A percentile compares a stretch with the other conserved stretches of the same genome.
These are phyloP conservation scores for Clarias pachynema DNA, from an alignment of 2,797 vertebrate genomes.

Conservation along the genomic window DNA sequence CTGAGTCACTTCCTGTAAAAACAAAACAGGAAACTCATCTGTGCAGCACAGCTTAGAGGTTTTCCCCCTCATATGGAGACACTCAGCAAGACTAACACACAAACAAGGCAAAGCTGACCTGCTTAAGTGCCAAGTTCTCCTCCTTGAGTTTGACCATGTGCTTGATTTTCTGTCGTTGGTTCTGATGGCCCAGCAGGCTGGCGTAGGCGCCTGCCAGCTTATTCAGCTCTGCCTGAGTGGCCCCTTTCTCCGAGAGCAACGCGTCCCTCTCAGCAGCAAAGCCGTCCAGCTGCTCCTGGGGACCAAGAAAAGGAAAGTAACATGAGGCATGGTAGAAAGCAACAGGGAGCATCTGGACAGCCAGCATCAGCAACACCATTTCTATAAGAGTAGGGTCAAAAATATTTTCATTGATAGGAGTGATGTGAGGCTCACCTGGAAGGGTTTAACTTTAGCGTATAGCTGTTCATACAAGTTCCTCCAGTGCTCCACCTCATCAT, in stretches of 20 bases:
- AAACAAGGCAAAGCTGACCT: slow-evolving; percentile 71
- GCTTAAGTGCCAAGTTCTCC: slow-evolving; percentile 86
- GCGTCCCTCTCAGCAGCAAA: slow-evolving; percentile 87
- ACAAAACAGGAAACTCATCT: background rate
- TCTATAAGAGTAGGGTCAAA: background rate
- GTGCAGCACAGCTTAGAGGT: background rate
- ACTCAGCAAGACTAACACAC: background rate
- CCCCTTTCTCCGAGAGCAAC: slow-evolving; percentile 85
- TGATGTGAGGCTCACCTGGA: slow-evolving; percentile 74
- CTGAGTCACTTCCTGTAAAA: slow-evolving; percentile 82
- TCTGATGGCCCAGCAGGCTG: slow-evolving; percentile 93
- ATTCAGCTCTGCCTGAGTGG: slow-evolving; percentile 88
- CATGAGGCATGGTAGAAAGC: background rate
- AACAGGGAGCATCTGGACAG: background rate
- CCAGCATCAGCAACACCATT: background rate
- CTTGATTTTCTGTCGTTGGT: slow-evolving; percentile 97
- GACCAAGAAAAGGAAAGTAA: slow-evolving; percentile 34
- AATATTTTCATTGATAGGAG: background rate
- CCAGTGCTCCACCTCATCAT: slow-evolving; percentile 74
- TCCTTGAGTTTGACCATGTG: slow-evolving; percentile 94
- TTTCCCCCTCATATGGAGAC: background rate
- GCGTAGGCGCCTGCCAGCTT: slow-evolving; percentile 88
- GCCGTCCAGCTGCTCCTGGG: slow-evolving; percentile 87
- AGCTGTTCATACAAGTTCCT: slow-evolving; percentile 79
- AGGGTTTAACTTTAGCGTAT: slow-evolving; percentile 81